Base-by-base conservation (phyloP, 2,888 invertebrate genomes). In the Acronicta aceris region DNA sequence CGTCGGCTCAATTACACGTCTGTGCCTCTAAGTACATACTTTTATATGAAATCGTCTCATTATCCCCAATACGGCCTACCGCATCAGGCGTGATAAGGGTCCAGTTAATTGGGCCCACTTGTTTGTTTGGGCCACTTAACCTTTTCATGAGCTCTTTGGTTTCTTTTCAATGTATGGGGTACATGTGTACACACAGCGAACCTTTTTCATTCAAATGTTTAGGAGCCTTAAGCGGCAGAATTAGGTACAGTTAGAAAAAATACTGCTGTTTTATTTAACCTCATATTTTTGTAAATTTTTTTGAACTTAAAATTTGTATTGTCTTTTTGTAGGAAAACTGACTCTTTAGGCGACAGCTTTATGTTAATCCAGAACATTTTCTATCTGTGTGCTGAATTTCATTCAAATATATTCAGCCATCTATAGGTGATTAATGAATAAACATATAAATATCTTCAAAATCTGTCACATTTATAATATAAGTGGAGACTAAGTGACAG, bases 81-180 rank as follows among this genome's bases (percentile, higher is more conserved):
- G 48, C 52, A 46, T 21, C 40, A 40, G 30, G 48, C 48, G 49
- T 61, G 69, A 64, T 66, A 71, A 76, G 56, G 50, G 63, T 30
- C 52, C 45, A 8, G 56, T 61, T 74, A 78, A 78, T 76, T 76
- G 66, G 56, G 40, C 30, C 15, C 25, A 13, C 58, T 12, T 74
- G 67, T 76, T 68, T 69, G 55, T 72, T 66, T 74, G 59, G 71
- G 56, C 42, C 45, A 55, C 54, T 73, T 64, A 53, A 60, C 54
- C 45, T 56, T 67, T 55, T 51, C 21, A 49, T 48, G 27, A 40
- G 25, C 47, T 27, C 71, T 61, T 74, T 36, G 38, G 40, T 54
- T 65, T 74, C 49, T 67, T 48, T 67, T 54, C 16, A 66, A 59
- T 25, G 36, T 59, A 27, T 56, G 15, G 3, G 46, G 40, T 40